Conservation (phyloP, 2,113 vertebrate species). For the Bolborhynchus lineola region DNA sequence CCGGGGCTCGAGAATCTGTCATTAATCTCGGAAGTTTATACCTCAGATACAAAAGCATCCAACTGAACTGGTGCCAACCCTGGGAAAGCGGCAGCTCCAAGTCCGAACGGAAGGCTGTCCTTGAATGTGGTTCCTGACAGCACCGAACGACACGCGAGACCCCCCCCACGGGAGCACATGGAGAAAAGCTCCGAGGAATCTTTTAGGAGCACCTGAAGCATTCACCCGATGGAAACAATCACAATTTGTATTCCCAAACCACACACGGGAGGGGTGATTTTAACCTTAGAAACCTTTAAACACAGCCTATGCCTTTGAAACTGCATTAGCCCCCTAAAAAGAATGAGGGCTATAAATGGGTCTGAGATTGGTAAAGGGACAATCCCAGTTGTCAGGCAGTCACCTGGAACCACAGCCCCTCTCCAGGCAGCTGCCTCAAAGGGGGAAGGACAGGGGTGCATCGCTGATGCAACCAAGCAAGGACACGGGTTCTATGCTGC, state of each 20-base stretch:
- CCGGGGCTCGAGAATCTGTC: conserved; percentile 33
- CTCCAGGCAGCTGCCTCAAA: not conserved
- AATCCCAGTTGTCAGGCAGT: not conserved
- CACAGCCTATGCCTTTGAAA: not conserved
- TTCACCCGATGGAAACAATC: not conserved
- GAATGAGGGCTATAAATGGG: not conserved
- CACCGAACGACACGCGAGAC: not conserved
- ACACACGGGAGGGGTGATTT: not conserved
- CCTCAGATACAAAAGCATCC: not conserved
- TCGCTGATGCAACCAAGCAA: not conserved
- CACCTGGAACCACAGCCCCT: not conserved
- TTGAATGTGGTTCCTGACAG: not conserved
- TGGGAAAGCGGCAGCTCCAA: not conserved
- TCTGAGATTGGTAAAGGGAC: not conserved
- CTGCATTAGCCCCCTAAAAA: no score
- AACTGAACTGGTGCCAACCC: not conserved
- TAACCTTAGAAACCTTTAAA: not conserved
- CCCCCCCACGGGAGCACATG: not conserved
- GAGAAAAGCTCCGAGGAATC: accelerated
- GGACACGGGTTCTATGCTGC: not conserved
- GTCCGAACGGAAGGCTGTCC: not conserved
- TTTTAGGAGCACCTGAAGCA: not conserved
- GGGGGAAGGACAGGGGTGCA: accelerated
- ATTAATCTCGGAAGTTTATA: conserved; percentile 4
- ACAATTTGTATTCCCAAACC: not conserved